Conservation (phyloP, 1,140 invertebrate species). For the Acromyrmex charruanus region DNA sequence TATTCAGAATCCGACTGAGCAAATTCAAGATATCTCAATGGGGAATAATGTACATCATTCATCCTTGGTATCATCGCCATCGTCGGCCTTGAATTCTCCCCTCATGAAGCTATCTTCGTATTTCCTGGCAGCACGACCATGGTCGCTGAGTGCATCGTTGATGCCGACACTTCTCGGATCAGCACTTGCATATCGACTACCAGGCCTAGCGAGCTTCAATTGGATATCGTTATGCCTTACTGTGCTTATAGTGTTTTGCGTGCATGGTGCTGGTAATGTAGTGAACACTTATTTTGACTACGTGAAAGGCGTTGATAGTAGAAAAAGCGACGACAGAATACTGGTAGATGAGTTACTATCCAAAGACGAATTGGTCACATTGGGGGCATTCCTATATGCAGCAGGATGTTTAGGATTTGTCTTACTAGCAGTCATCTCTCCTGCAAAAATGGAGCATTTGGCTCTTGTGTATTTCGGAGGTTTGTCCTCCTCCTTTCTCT, state of each 20-base stretch:
- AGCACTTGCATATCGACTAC: conserved; percentile 93
- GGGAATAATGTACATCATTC: conserved; percentile 68
- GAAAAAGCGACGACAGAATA: conserved; percentile 96
- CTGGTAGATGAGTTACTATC: conserved; percentile 96
- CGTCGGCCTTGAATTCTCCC: conserved; percentile 83
- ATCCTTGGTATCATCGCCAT: conserved; percentile 27
- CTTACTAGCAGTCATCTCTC: conserved; percentile 92
- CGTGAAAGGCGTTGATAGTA: conserved; percentile 96
- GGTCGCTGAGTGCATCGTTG: conserved; percentile 96
- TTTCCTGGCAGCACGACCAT: conserved; percentile 94
- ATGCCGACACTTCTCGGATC: conserved; percentile 96
- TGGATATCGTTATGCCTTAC: conserved; percentile 93
- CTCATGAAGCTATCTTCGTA: conserved; percentile 95
- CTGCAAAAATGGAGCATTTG: conserved; percentile 97
- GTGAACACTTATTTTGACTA: conserved; percentile 99
- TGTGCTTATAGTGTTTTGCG: conserved; percentile 94
- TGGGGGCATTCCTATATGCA: conserved; percentile 95
- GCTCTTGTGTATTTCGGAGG: conserved; percentile 98
- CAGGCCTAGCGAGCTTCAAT: conserved; percentile 90
- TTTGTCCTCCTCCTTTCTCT: conserved; percentile 97
- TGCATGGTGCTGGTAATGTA: conserved; percentile 98
- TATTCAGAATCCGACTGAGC: conserved; percentile 53
- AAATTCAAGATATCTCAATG: conserved; percentile 57
- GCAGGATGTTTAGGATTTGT: conserved; percentile 96
- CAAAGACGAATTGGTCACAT: conserved; percentile 94